These are phyloP conservation scores for Hemibagrus wyckioides DNA, from an alignment of 2,113 vertebrate species.

Conservation along the genomic window DNA sequence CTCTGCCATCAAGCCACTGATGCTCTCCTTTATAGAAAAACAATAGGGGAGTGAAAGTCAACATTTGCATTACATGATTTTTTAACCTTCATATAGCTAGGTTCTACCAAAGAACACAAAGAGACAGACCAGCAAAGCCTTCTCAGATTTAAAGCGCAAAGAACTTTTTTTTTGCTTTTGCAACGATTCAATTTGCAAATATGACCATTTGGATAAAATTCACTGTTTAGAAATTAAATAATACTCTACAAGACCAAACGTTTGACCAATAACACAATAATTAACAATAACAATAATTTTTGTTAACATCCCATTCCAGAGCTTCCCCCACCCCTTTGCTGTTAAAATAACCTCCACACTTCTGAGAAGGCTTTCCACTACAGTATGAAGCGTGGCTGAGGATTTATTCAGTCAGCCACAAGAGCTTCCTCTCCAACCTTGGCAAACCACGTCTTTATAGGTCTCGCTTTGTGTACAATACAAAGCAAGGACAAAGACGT, in stretches of 20 bases:
- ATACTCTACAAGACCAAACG: not conserved
- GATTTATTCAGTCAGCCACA: constrained; percentile 2
- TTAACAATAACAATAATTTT: not conserved
- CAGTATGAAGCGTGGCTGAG: not conserved
- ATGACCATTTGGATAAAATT: not conserved
- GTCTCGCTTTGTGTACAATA: not conserved
- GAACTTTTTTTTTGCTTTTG: not conserved
- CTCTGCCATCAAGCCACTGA: constrained; percentile 7
- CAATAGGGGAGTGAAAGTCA: not conserved
- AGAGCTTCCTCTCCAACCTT: not conserved
- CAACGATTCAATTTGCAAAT: not conserved
- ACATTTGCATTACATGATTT: constrained; percentile 13
- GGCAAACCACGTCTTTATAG: not conserved
- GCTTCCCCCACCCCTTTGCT: not conserved
- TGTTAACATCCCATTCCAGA: not conserved
- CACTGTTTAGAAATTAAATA: not conserved
- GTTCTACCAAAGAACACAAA: not conserved
- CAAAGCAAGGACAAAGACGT: not conserved
- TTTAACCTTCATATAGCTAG: not conserved
- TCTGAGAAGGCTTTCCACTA: not conserved
- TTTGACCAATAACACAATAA: too few species aligned
- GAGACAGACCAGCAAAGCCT: not conserved
- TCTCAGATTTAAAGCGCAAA: not conserved
- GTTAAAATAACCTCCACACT: not conserved
- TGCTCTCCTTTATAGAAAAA: constrained; percentile 20